Base-by-base conservation (phyloP, 2,888 invertebrate species). In the Schrankia costaestrigalis region DNA sequence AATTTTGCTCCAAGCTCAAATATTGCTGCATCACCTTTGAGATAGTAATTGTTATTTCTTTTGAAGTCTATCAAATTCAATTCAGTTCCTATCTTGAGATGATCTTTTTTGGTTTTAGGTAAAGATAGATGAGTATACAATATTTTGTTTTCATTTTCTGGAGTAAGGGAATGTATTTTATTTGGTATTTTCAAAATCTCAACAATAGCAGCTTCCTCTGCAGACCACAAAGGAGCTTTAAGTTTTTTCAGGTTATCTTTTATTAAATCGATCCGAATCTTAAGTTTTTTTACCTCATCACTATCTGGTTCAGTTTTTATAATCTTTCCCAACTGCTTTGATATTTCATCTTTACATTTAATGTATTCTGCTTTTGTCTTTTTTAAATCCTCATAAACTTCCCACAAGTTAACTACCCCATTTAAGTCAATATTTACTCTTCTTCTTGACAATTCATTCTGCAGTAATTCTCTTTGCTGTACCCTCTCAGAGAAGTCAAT, bases 131-230 rank as follows among this genome's bases (percentile, higher is more conserved):
- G 63, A 37, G 41, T 64, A 47, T 59, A 79, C 34, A 80, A 52
- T 71, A 72, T 63, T 71, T 66, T 48, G 25, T 69, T 70, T 26
- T 81, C 67, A 11, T 23, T 34, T 31, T 74, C 56, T 0, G 94
- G 93, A 10, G 94, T 94, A 26, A 78, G 80, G 0, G 78, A 43
- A 69, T 95, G 93, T 41, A 96, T 61, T 27, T 67, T 56, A 68
- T 95, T 96, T 0, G 96, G 96, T 32, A 96, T 64, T 57, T 89
- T 88, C 31, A 96, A 77, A 38, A 90, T 88, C 57, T 90, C 88
- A 15, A 91, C 65, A 26, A 93, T 85, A 5, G 94, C 91, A 30
- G 89, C 89, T 66, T 94, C 93, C 69, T 95, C 94, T 3, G 95
- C 81, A n/a, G 90, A 90, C 89, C 93, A 93, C n/a, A 92, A 71